A percentile compares a stretch with the other conserved stretches of the same genome.
phyloP scores from a whole-genome alignment of 2,888 invertebrate genomes.

The Strigamia maritima region DNA sequence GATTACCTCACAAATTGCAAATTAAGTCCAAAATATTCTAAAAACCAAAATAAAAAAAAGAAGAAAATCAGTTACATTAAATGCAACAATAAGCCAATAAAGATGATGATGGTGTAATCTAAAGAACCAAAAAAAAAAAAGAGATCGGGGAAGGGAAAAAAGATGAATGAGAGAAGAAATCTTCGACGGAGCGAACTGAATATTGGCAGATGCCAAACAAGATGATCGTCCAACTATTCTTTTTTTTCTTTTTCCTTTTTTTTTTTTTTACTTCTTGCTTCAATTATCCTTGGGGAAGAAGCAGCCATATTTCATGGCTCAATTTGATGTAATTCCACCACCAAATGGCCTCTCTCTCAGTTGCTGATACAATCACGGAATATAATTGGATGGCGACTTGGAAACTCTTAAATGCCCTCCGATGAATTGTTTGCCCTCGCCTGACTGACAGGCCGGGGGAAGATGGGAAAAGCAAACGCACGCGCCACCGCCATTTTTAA shows the following conservation, averaged over 20 bases:
- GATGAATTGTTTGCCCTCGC: conserved; percentile 42
- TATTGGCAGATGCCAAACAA: conserved; percentile 40
- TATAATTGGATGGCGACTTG: conserved; percentile 43
- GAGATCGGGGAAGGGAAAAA: background rate
- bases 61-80: background rate
- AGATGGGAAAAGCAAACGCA: conserved; percentile 36
- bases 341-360: conserved; percentile 40
- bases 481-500: conserved; percentile 37
- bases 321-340: conserved; percentile 43
- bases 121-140: background rate
- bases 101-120: conserved; percentile 1
- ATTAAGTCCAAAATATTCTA: background rate
- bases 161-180: conserved; percentile 24
- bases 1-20: background rate
- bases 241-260: background rate
- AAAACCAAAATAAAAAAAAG: background rate
- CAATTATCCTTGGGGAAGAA: conserved; percentile 35
- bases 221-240: conserved; percentile 34
- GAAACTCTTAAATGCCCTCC: conserved; percentile 43
- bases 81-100: background rate
- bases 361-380: conserved; percentile 43
- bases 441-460: conserved; percentile 42
- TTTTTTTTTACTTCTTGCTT: conserved; percentile 9
- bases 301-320: conserved; percentile 43
- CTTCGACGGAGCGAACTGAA: conserved; percentile 35